phyloP scores from a whole-genome alignment of 2,888 invertebrate genomes.

The Aspidapion aeneum region DNA sequence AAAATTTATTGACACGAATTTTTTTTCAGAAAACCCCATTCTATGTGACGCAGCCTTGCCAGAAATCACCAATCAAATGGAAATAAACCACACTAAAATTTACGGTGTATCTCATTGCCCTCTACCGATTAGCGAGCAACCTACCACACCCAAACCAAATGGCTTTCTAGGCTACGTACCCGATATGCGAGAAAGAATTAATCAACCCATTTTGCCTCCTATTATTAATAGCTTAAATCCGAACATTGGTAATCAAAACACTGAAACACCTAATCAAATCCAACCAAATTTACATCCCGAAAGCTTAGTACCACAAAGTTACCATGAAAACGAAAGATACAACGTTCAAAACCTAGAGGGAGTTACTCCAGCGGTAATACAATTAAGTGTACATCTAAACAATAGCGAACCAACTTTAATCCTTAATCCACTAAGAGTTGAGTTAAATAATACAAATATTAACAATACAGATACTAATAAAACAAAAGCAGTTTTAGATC shows the following conservation, averaged over 20 bases:
- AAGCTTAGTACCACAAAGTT: background rate
- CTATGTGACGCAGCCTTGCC: slow-evolving; percentile 70
- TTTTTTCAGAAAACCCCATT: slow-evolving; percentile 74
- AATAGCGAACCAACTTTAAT: background rate
- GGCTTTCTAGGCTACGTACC: slow-evolving; percentile 43
- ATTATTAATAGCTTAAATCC: background rate
- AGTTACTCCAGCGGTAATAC: background rate
- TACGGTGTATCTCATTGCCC: slow-evolving; percentile 59
- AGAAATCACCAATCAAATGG: slow-evolving; percentile 66
- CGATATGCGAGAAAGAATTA: slow-evolving; percentile 14
- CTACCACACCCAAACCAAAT: slow-evolving; percentile 42
- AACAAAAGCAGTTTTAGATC: slow-evolving; percentile 25
- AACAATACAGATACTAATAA: slow-evolving; percentile 7
- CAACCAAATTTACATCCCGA: slow-evolving; percentile 19
- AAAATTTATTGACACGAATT: too few species aligned
- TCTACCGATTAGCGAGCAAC: slow-evolving; percentile 44
- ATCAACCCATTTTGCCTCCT: background rate
- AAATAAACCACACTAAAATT: slow-evolving; percentile 68
- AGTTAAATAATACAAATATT: background rate
- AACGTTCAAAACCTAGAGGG: background rate
- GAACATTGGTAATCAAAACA: background rate
- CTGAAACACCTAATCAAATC: slow-evolving; percentile 19
- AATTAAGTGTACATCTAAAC: background rate
- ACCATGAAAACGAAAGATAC: background rate
- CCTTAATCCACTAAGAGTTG: background rate